A percentile compares a stretch with the other conserved stretches of the same genome.
These are phyloP conservation scores for Sepioteuthis lessoniana DNA, from an alignment of 2,888 invertebrate species.

Conservation along the genomic window DNA sequence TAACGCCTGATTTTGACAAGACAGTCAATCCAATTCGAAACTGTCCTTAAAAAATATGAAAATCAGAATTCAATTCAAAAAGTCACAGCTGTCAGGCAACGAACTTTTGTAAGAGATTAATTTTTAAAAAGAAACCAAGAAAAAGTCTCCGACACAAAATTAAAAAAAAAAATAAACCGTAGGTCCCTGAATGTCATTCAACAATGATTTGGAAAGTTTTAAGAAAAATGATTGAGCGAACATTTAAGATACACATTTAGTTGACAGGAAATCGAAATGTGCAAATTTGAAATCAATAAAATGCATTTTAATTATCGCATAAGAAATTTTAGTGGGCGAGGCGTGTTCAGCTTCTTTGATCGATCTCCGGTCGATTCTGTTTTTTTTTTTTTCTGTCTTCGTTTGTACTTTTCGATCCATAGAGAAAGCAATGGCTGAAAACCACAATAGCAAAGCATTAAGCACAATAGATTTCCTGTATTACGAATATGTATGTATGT, in stretches of 20 bases:
- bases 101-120: not conserved
- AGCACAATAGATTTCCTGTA: too few relatives aligned
- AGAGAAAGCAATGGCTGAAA: not conserved
- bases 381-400: not conserved
- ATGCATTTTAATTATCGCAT: not conserved
- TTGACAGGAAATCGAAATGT: constrained; percentile 1
- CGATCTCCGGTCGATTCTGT: not conserved
- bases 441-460: too few relatives aligned
- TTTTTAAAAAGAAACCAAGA: not conserved
- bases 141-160: not conserved
- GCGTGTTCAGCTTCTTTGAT: not conserved
- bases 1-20: too few relatives aligned
- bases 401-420: not conserved
- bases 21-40: too few relatives aligned
- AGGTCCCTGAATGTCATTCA: not conserved
- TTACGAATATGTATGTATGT: too few relatives aligned
- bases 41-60: too few relatives aligned
- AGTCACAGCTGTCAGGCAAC: not conserved
- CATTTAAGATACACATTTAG: not conserved
- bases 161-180: not conserved
- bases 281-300: constrained; percentile 18
- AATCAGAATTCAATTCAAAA: not conserved
- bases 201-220: not conserved
- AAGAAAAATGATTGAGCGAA: not conserved
- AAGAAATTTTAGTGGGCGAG: not conserved